Percentiles rank a stretch among this genome's conserved stretches.
These are phyloP conservation scores for Distichodus sexfasciatus DNA, from an alignment of 2,797 vertebrate genomes.

Conservation along the genomic window DNA sequence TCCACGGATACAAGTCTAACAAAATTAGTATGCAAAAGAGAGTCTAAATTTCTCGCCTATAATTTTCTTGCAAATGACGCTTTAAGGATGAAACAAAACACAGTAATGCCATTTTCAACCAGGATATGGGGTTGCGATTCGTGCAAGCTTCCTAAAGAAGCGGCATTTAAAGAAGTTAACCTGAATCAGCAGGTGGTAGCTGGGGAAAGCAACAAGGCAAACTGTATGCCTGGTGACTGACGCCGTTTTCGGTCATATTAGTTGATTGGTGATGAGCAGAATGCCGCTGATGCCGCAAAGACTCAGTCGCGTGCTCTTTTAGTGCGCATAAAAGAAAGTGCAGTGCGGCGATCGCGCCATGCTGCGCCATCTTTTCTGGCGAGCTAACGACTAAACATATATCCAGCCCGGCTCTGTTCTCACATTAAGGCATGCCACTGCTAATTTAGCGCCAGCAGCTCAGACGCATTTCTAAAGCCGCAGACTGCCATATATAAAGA, in stretches of 20 bases:
- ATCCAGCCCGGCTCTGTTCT: slow-evolving; percentile 66
- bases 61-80: slow-evolving; percentile 89
- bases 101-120: slow-evolving; percentile 83
- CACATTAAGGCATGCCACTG: slow-evolving; percentile 47
- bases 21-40: slow-evolving; percentile 99
- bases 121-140: slow-evolving; percentile 57
- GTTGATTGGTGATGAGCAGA: slow-evolving; percentile 83
- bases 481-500: background rate
- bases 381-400: slow-evolving; percentile 78
- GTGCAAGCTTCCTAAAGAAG: slow-evolving; percentile 76
- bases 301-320: slow-evolving; percentile 50
- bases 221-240: slow-evolving; percentile 68
- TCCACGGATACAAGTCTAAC: slow-evolving; percentile 94
- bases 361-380: slow-evolving; percentile 73
- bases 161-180: slow-evolving; percentile 89
- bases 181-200: slow-evolving; percentile 91
- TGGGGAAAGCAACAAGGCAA: slow-evolving; percentile 81
- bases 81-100: slow-evolving; percentile 91
- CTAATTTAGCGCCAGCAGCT: slow-evolving; percentile 42
- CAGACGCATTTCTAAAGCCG: background rate
- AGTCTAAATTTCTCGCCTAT: slow-evolving; percentile 98
- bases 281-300: slow-evolving; percentile 73
- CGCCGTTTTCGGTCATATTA: slow-evolving; percentile 84
- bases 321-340: slow-evolving; percentile 61
- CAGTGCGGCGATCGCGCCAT: slow-evolving; percentile 57